phyloP scores from a whole-genome alignment of 2,113 vertebrate genomes.

The Gambusia affinis region DNA sequence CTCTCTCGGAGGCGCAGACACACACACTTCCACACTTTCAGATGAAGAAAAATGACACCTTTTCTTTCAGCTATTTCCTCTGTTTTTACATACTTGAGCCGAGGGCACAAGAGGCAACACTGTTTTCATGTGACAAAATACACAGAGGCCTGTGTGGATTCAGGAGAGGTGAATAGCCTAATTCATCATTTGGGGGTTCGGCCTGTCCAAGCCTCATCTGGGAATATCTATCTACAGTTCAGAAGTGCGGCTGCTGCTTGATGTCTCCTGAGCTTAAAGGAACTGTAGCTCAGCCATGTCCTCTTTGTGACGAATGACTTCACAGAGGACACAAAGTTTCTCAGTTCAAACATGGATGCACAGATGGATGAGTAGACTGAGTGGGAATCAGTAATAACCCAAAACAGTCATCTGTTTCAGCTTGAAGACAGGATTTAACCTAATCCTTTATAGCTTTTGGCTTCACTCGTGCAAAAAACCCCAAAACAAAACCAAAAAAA shows the following conservation, averaged over 20 bases:
- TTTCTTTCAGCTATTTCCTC: slow-evolving; percentile 78
- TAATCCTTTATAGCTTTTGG: slow-evolving; percentile 16
- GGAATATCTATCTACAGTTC: slow-evolving; percentile 74
- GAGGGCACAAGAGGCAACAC: slow-evolving; percentile 72
- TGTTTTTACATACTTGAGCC: slow-evolving; percentile 75
- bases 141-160: slow-evolving; percentile 75
- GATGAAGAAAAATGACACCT: slow-evolving; percentile 78
- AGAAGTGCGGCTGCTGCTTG: slow-evolving; percentile 60
- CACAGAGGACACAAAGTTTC: slow-evolving; percentile 71
- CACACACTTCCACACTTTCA: slow-evolving; percentile 44
- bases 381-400: slow-evolving; percentile 47
- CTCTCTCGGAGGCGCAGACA: slow-evolving; percentile 8
- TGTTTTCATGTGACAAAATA: slow-evolving; percentile 79
- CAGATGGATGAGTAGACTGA: neutral
- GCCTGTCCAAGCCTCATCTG: slow-evolving; percentile 67
- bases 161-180: slow-evolving; percentile 71
- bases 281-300: slow-evolving; percentile 68
- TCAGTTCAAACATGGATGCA: slow-evolving; percentile 35
- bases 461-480: neutral
- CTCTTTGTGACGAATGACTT: slow-evolving; percentile 71
- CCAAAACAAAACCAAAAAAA: neutral
- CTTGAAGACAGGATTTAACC: slow-evolving; percentile 32
- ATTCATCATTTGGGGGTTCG: slow-evolving; percentile 73
- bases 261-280: slow-evolving; percentile 68
- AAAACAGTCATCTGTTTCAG: slow-evolving; percentile 15